Conservation (phyloP, 2,113 vertebrate genomes). For the Channa argus region DNA sequence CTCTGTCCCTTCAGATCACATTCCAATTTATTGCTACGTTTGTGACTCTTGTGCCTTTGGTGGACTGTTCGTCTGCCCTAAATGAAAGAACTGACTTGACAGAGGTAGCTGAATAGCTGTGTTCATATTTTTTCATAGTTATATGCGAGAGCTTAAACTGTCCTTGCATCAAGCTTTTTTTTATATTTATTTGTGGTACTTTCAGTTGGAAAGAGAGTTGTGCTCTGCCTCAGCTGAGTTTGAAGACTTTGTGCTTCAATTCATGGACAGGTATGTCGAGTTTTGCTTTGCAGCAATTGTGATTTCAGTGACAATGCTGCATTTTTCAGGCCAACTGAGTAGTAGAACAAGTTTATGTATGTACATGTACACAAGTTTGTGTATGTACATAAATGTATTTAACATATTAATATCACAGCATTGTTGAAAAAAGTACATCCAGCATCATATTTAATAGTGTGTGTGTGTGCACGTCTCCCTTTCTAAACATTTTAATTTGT, state of each 20-base stretch:
- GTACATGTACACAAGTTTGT: no score
- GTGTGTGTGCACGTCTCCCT: no score
- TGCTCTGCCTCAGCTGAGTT: constrained; percentile 98
- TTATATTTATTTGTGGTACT: not conserved
- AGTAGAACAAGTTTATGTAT: no score
- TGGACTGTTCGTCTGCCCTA: constrained; percentile 95
- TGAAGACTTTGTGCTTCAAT: constrained; percentile 98
- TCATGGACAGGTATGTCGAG: constrained; percentile 93
- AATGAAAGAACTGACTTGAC: constrained; percentile 94
- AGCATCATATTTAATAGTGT: not conserved
- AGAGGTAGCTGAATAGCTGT: constrained; percentile 85
- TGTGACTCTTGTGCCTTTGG: constrained; percentile 99
- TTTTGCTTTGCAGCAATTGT: not conserved
- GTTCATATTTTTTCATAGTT: not conserved
- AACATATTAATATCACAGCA: not conserved
- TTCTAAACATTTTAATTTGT: not conserved
- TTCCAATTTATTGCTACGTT: constrained; percentile 99
- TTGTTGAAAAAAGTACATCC: not conserved
- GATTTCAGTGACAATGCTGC: not conserved
- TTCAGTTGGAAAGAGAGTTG: constrained; percentile 94
- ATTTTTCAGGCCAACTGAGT: not conserved
- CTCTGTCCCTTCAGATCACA: constrained; percentile 89
- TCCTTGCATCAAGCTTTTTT: not conserved
- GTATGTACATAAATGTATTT: no score
- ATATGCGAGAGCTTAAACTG: not conserved